These are phyloP conservation scores for Polyergus mexicanus DNA, from an alignment of 1,140 invertebrate species.

Conservation along the genomic window DNA sequence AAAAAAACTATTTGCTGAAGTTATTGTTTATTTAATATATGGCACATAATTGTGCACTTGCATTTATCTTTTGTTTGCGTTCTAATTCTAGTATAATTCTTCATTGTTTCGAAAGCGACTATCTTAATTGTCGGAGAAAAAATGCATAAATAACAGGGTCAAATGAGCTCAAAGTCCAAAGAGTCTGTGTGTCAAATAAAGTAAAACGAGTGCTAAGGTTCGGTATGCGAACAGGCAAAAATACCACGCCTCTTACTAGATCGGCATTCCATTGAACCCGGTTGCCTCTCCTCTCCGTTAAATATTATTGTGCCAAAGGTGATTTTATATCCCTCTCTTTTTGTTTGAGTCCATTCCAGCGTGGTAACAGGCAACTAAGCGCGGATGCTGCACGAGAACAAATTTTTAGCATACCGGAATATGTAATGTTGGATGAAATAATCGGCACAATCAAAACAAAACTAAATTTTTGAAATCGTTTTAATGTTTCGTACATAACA, in stretches of 20 bases:
- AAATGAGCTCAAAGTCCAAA: background rate
- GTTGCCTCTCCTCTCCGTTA: background rate
- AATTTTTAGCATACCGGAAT: background rate
- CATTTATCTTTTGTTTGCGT: background rate
- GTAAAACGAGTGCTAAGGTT: slow-evolving; percentile 65
- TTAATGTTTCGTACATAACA: background rate
- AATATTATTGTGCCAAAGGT: slow-evolving; percentile 64
- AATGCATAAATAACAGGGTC: slow-evolving; percentile 36
- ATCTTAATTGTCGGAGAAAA: background rate
- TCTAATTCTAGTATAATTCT: background rate
- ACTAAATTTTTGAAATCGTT: background rate
- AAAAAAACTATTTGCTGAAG: background rate
- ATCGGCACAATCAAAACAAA: background rate
- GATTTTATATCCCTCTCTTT: slow-evolving; percentile 56
- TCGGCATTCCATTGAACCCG: slow-evolving; percentile 76
- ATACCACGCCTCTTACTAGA: slow-evolving; percentile 80
- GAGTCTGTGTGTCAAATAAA: slow-evolving; percentile 62
- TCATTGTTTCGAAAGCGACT: background rate
- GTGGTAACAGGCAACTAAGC: background rate
- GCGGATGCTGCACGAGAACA: background rate
- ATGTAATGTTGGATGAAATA: background rate
- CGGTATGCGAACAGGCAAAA: slow-evolving; percentile 72
- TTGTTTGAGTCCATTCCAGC: slow-evolving; percentile 40
- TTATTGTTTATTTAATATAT: background rate
- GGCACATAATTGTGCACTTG: background rate